Evolutionary conservation across 2,113 vertebrate genomes (phyloP), one percentile per base, ranked within the genome.

Genomic region (Hippolais icterina): DNA sequence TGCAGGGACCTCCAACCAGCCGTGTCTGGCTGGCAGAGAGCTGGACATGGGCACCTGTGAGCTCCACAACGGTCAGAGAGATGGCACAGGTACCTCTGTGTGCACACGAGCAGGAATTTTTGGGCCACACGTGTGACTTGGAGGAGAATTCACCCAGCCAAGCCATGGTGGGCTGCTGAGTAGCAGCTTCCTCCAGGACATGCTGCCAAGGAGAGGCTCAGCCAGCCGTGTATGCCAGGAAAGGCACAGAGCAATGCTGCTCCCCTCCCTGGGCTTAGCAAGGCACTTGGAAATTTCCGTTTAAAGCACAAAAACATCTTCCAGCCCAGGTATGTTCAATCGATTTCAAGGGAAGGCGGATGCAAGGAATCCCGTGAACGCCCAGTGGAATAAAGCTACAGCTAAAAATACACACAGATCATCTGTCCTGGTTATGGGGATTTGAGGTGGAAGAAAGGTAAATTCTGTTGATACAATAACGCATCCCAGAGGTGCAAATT

Each of bases 11-110:
- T 31, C 9, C 35, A 17, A 0, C 10, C 50, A 29, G 28, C 15
- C 0, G 0, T 5, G 4, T 7, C 4, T 1, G 12, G 61, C 66
- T 39, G 0, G 6, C 10, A 5, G 42, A 39, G 64, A 61, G 54
- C 12, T n/a, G 70, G 60, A 5, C 10, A 6, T 0, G 57, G 87
- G 29, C 21, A 31, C 21, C 3, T 0, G 7, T 1, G 42, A 44
- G 68, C 47, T 59, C 12, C 47, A 13, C 4, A 2, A 3, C 0
- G 3, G 9, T 5, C 10, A 10, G 23, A 37, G 53, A 64, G 42
- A 31, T 21, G 78, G 47, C 31, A 49, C 0, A 61, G 35, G 42
- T 2, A 22, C 4, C 2, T 35, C 84, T 17, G 57, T 7, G 10
- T 5, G 23, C 23, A 31, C 1, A 0, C 0, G 0, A 1, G 12